Evolutionary conservation across 1,140 invertebrate genomes (phyloP), one percentile per base, ranked within the genome.

Genomic region (Diplogasteroides magnus): DNA sequence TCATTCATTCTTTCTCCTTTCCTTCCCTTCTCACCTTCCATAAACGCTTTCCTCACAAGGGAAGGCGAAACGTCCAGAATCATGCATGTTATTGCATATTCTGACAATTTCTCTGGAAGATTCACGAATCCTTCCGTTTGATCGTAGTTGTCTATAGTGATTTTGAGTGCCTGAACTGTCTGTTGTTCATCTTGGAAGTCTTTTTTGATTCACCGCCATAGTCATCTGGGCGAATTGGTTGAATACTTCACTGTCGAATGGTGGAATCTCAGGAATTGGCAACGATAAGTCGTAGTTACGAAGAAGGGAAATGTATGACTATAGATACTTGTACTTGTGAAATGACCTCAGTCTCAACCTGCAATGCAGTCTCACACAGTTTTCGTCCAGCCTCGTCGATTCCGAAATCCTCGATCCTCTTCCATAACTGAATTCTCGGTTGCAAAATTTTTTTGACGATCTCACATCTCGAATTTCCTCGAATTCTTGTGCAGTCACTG

Each of bases 401-500:
- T 59, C 74, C 76, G 23, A 58, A 76, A 3, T 31, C 65, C 25
- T 78, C 77, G 15, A 81, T 68, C 55, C 69, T 59, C 23, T 67
- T 66, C 79, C 79, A 81, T 63, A 60, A 19, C 69, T 69, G 6
- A 82, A 62, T 6, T 26, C 27, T 57, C 15, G n/a, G n/a, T n/a
- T n/a, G n/a, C n/a, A n/a, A n/a, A n/a, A n/a, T n/a, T n/a, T n/a
- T n/a, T n/a, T n/a, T n/a, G n/a, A n/a, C n/a, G n/a, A n/a, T n/a
- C 19, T 29, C 25, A 19, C 29, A 25, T 64, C 61, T 56, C 19
- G 6, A n/a, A 72, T 60, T 58, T 60, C 57, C 27, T 72, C 63
- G 69, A 83, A 81, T 69, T 81, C 79, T 28, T 56, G 57, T 55
- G 71, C 31, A n/a, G 79, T 81, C 13, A 81, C 67, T 58, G 77